A percentile compares a stretch with the other conserved stretches of the same genome.
Conservation (phyloP, 2,113 vertebrate species). For the Octodon degus region DNA sequence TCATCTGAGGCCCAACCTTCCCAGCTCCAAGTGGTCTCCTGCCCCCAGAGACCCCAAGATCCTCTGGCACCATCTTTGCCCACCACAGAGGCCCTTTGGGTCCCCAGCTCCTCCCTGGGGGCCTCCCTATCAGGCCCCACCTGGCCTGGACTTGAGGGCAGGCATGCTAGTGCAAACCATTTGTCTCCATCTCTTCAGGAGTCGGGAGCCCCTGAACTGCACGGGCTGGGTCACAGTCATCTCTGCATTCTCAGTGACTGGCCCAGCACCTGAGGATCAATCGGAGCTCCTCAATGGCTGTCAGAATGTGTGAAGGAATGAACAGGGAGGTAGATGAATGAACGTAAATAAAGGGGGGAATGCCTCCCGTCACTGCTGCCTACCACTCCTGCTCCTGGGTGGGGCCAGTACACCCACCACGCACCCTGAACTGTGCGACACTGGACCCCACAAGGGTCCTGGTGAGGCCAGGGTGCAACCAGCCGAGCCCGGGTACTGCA, state of each 20-base stretch:
- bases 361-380: not conserved
- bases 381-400: accelerated
- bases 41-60: not conserved
- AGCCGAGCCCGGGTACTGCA: not conserved
- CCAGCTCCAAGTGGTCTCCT: not conserved
- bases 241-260: not conserved
- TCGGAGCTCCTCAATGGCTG: not conserved
- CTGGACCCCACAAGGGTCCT: not conserved
- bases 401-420: not conserved
- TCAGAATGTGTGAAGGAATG: not conserved
- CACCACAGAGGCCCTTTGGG: not conserved
- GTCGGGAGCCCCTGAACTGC: not conserved
- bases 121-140: accelerated
- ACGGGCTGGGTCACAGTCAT: not conserved
- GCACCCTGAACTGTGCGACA: too few relatives aligned
- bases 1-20: not conserved
- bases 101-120: not conserved
- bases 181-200: not conserved
- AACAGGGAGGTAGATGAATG: not conserved
- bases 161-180: too few relatives aligned
- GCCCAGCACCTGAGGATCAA: not conserved
- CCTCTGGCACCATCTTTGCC: not conserved
- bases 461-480: too few relatives aligned
- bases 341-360: not conserved
- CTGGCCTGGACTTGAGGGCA: not conserved